phyloP scores from a whole-genome alignment of 2,888 invertebrate genomes.

The Eilema griseolum region DNA sequence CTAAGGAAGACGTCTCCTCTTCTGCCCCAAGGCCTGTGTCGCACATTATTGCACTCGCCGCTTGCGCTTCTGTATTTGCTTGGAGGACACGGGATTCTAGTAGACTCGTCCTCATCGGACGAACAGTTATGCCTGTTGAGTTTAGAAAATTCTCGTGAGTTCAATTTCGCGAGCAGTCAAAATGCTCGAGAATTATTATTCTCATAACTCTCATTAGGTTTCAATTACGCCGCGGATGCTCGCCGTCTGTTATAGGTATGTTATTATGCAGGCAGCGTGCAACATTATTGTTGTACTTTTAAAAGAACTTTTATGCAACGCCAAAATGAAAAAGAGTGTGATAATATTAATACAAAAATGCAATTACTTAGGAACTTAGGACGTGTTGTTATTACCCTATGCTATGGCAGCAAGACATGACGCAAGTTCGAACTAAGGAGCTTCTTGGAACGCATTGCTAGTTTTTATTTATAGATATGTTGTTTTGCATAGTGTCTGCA shows the following conservation, averaged over 20 bases:
- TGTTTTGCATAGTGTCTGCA: slow-evolving; percentile 3
- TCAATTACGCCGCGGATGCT: too few relatives aligned
- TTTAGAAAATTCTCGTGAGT: neutral
- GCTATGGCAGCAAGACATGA: slow-evolving; percentile 4
- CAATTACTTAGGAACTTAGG: neutral
- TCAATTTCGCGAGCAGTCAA: too few relatives aligned
- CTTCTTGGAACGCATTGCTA: neutral
- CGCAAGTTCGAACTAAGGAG: slow-evolving; percentile 4
- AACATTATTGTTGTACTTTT: too few relatives aligned
- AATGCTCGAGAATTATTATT: too few relatives aligned
- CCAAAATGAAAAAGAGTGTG: too few relatives aligned
- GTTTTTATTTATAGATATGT: slow-evolving; percentile 6
- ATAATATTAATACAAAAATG: neutral
- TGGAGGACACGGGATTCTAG: slow-evolving; percentile 90
- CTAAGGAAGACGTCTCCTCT: slow-evolving; percentile 92
- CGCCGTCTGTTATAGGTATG: too few relatives aligned
- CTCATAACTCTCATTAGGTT: too few relatives aligned
- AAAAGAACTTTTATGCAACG: too few relatives aligned
- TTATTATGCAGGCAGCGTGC: too few relatives aligned
- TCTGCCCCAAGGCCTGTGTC: slow-evolving; percentile 94
- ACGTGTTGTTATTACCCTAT: slow-evolving; percentile 1
- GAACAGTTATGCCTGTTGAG: slow-evolving; percentile 75
- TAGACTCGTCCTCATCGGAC: slow-evolving; percentile 74
- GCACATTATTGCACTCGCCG: slow-evolving; percentile 96
- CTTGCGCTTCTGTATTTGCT: slow-evolving; percentile 93